Percentiles rank a stretch among this genome's conserved stretches.
These are phyloP conservation scores for Cryptoprocta ferox DNA, from an alignment of 2,797 vertebrate species.

Conservation along the genomic window DNA sequence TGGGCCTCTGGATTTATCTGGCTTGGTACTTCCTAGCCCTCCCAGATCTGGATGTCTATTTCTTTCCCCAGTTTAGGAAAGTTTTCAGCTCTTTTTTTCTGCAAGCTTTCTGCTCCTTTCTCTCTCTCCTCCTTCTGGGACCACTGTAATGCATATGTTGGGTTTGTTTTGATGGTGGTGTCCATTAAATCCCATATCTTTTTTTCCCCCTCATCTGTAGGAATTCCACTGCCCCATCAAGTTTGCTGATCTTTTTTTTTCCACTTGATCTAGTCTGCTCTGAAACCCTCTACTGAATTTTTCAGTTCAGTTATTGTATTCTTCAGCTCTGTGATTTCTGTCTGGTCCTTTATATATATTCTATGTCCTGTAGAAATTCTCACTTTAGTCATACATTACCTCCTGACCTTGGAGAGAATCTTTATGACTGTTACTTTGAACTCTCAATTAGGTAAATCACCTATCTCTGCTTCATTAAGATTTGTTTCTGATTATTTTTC, in stretches of 20 bases:
- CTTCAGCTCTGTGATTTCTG: not conserved
- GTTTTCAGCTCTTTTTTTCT: not conserved
- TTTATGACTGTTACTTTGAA: not conserved
- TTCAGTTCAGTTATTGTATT: not conserved
- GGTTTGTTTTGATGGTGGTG: not conserved
- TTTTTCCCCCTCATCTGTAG: not conserved
- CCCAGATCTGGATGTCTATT: not conserved
- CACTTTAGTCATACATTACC: not conserved
- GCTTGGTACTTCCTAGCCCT: not conserved
- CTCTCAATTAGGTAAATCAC: not conserved
- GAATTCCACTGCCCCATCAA: not conserved
- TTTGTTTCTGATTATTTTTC: not conserved
- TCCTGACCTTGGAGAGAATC: not conserved
- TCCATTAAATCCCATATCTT: not conserved
- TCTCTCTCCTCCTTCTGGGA: not conserved
- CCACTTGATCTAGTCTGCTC: not conserved
- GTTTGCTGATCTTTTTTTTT: not conserved
- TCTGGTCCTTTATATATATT: not conserved
- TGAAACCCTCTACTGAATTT: not conserved
- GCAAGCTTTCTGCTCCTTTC: not conserved
- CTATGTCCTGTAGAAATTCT: not conserved
- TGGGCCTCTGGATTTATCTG: not conserved
- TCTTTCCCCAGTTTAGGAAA: not conserved
- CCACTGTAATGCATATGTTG: not conserved
- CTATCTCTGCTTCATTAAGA: not conserved